Base-by-base conservation (phyloP, 2,888 invertebrate species). In the Candidula unifasciata region DNA sequence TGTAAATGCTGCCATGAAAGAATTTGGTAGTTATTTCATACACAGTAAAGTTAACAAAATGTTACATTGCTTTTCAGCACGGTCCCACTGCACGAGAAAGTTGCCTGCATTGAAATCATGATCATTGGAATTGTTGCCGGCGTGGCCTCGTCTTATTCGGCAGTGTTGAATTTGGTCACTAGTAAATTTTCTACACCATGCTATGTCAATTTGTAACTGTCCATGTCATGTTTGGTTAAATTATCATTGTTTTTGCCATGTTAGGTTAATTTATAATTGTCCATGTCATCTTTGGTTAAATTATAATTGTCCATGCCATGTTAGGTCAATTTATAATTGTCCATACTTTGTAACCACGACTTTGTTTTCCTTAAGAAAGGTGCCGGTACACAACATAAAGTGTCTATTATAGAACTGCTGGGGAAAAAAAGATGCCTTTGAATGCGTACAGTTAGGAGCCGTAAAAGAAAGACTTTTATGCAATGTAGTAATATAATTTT, bases 71-170 rank as follows among this genome's bases (percentile, higher is more conserved):
- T 18, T 57, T 54, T 60, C 64, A 78, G 81, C 8, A 52, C 44
- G 21, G 81, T 71, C n/a, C 60, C 81, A 16, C 37, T 81, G 33
- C 81, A 81, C 35, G 81, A 69, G 69, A 87, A 86, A 66, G 83
- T 85, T 18, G 82, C 82, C 24, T 82, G 82, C 68, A n/a, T 95
- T 95, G 95, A 96, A 83, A 91, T 92, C 33, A 89, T 96, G 24
- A 90, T 94, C 0, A 92, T 96, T 82, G 96, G 96, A 3, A 88
- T 95, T 2, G 89, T 95, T n/a, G 96, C 96, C 18, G 96, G 95
- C 21, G 88, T 94, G 16, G 95, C 95, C 0, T 94, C 96, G 3
- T 95, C 96, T 2, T 95, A 95, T 92, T 95, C 95, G 86, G 96
- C 96, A 95, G 88, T 93, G 13, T 77, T 84, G 35, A 88, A 85